phyloP scores from a whole-genome alignment of 2,113 vertebrate species.

The Garra rufa region DNA sequence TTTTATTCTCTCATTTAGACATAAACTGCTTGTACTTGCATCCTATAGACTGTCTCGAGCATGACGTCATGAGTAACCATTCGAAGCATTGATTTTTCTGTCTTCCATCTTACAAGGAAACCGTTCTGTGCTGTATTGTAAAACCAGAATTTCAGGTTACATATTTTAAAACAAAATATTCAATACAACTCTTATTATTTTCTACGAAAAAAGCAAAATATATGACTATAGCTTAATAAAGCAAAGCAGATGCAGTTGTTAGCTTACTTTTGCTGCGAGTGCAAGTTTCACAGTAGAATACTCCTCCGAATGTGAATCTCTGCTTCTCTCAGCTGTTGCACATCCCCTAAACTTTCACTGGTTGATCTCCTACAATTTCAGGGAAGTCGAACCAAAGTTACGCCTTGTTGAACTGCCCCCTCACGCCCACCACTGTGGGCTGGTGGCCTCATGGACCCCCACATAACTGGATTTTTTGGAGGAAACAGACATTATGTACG shows the following conservation, averaged over 20 bases:
- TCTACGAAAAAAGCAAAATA: neutral
- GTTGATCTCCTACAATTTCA: conserved; percentile 41
- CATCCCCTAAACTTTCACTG: conserved; percentile 60
- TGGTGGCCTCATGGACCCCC: conserved; percentile 27
- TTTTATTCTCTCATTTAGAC: no score
- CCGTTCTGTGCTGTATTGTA: neutral
- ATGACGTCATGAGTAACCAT: neutral
- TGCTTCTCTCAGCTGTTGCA: conserved; percentile 28
- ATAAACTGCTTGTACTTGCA: neutral
- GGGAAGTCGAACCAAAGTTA: conserved; percentile 37
- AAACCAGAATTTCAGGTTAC: neutral
- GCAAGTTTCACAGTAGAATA: conserved; percentile 28
- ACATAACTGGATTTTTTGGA: neutral
- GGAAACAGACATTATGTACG: neutral
- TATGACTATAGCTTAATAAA: neutral
- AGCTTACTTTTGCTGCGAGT: conserved; percentile 21
- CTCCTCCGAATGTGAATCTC: neutral
- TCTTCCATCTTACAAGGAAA: neutral
- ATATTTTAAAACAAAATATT: neutral
- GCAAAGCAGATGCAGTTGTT: neutral
- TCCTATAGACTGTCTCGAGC: neutral
- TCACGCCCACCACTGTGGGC: conserved; percentile 57
- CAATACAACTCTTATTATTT: neutral
- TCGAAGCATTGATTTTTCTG: neutral
- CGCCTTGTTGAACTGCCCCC: conserved; percentile 58